These are phyloP conservation scores for Meleagris gallopavo DNA, from an alignment of 2,113 vertebrate genomes.

Conservation along the genomic window DNA sequence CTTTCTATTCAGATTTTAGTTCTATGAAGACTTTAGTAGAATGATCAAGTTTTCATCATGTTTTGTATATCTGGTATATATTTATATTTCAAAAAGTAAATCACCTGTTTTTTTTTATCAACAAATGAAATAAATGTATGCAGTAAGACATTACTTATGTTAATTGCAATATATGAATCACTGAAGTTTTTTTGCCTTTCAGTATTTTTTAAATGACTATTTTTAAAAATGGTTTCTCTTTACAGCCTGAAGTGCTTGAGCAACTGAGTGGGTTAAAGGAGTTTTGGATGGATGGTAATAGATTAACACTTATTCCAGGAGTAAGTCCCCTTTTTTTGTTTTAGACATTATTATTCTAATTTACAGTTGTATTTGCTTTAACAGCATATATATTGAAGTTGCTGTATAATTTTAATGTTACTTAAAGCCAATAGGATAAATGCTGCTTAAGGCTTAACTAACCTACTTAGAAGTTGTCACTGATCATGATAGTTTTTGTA, in stretches of 20 bases:
- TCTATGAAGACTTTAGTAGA: neutral
- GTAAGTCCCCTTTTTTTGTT: conserved; percentile 78
- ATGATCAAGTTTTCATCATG: neutral
- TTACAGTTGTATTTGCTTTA: neutral
- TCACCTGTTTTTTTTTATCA: neutral
- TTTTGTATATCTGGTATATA: neutral
- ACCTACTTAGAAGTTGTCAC: neutral
- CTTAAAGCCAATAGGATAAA: neutral
- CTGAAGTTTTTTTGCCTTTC: neutral
- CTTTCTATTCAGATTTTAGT: neutral
- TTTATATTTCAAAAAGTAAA: neutral
- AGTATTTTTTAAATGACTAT: neutral
- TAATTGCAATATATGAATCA: neutral
- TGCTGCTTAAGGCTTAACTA: neutral
- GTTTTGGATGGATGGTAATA: conserved; percentile 98
- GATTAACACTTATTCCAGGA: conserved; percentile 94
- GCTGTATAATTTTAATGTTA: neutral
- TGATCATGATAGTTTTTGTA: neutral
- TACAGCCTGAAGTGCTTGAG: conserved; percentile 97
- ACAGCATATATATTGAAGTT: neutral
- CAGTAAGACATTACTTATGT: neutral
- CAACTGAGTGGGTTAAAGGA: conserved; percentile 94
- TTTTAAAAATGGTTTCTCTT: neutral
- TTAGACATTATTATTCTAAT: conserved; percentile 5
- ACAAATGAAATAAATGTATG: neutral